Evolutionary conservation across 2,113 vertebrate species (phyloP), one percentile per base, ranked within the genome.

Genomic region (Myotis davidii): DNA sequence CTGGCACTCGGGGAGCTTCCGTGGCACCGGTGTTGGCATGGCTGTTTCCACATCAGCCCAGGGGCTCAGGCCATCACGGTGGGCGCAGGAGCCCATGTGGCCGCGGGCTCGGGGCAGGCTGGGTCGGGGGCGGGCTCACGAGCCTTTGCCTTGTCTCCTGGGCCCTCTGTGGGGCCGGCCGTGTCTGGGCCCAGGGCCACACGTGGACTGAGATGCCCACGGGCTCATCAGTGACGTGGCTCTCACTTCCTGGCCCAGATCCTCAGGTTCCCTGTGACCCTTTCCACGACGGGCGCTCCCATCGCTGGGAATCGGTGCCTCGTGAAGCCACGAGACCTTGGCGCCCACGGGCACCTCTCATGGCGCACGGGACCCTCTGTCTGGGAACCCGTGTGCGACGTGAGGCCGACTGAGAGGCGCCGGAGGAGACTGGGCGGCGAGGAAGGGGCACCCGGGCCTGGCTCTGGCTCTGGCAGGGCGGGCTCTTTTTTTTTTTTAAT

Each of bases 11-110:
- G 77, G 61, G 20, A 17, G 48, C 74, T 23, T 17, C 45, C 18
- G 0, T 5, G 1, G 9, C 27, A 0, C 34, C 9, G 14, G 9
- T 0, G 8, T 5, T 4, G 1, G 69, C 0, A 7, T 17, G 59
- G 25, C 45, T 5, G 11, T 34, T 2, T 13, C 74, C 61, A 32
- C 48, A 0, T n/a, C 25, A 16, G 59, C 3, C 5, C 59, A 3
- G 73, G 64, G 65, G 48, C 37, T 23, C 1, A 1, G 48, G 37
- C 64, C 29, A 8, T 17, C 48, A 4, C 61, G 8, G 69, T 2
- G 34, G 67, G 13, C 11, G 27, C 50, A 1, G 39, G 16, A 32
- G 52, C 14, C 4, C 52, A 9, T 18, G 3, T 9, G 21, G n/a
- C 72, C 54, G 2, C 0, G 4, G 18, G 21, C 21, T 56, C 8